Base-by-base conservation (phyloP, 2,113 vertebrate genomes). In the Catharus bicknelli region DNA sequence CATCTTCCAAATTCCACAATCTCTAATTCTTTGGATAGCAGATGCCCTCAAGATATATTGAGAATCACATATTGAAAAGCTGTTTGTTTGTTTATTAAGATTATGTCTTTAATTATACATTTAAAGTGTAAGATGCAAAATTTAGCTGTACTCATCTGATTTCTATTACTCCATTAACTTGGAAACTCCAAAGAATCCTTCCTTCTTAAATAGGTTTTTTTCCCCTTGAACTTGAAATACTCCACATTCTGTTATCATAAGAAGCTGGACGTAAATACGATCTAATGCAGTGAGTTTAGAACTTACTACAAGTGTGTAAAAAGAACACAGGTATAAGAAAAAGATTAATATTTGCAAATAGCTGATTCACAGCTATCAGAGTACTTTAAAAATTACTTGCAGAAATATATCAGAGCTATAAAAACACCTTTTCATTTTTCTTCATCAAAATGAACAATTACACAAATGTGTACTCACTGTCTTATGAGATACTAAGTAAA, bases 11-110 rank as follows among this genome's bases (percentile, higher is more conserved):
- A 95, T 89, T 90, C 94, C 90, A 84, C n/a, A 53, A 19, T 94
- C 82, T 93, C 68, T 90, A 92, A 94, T 95, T 95, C 82, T 92
- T 97, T 96, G 92, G 76, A 55, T 86, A 92, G 66, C 93, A 93
- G 91, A 96, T 89, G 81, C 92, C 79, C 48, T 88, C 63, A 83
- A 83, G 79, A 90, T 83, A 90, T 43, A 69, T 66, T 55, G 29
- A 87, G 70, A 77, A 64, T 73, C 32, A n/a, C 81, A 81, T 86
- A 78, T 74, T 90, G 61, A 87, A 92, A 69, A 58, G 40, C n/a
- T 93, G 63, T 77, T 96, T 91, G 73, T 82, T 94, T 92, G 19
- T 90, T 84, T 94, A 57, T 78, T 84, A 76, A 92, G 29, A 86
- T 88, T 88, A 43, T 95, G 70, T 82, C 90, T 96, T 93, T 82